These are phyloP conservation scores for Perca fluviatilis DNA, from an alignment of 2,113 vertebrate species.

Conservation along the genomic window DNA sequence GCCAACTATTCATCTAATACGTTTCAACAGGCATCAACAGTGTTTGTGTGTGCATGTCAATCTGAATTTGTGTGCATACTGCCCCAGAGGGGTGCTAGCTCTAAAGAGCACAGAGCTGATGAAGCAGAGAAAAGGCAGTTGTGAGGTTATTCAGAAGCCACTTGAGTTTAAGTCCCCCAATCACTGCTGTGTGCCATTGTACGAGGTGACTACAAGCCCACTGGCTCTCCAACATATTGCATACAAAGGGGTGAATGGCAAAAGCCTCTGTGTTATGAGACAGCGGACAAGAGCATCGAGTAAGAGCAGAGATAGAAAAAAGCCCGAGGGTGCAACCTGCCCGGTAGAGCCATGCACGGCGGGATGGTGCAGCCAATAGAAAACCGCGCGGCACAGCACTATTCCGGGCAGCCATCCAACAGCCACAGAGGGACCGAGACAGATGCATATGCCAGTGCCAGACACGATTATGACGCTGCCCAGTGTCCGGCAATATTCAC, in stretches of 20 bases:
- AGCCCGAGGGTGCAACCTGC: slow-evolving; percentile 54
- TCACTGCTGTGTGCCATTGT: slow-evolving; percentile 43
- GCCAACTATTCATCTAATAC: slow-evolving; percentile 28
- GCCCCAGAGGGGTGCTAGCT: slow-evolving; percentile 61
- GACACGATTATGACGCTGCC: slow-evolving; percentile 87
- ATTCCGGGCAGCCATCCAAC: slow-evolving; percentile 88
- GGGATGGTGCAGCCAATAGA: slow-evolving; percentile 77
- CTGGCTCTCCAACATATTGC: slow-evolving; percentile 44
- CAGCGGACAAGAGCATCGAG: slow-evolving; percentile 63
- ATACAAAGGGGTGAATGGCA: slow-evolving; percentile 56
- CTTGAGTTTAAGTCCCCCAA: slow-evolving; percentile 48
- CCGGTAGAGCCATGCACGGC: slow-evolving; percentile 65
- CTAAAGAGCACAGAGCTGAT: slow-evolving; percentile 53
- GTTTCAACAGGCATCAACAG: slow-evolving; percentile 17
- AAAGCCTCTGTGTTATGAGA: slow-evolving; percentile 59
- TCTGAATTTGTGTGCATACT: slow-evolving; percentile 70
- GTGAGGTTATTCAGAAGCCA: slow-evolving; percentile 68
- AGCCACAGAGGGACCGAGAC: slow-evolving; percentile 85
- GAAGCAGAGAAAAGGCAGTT: slow-evolving; percentile 74
- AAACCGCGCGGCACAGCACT: slow-evolving; percentile 81
- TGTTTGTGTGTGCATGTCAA: slow-evolving; percentile 31
- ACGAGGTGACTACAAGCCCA: slow-evolving; percentile 41
- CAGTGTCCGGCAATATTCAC: slow-evolving; percentile 71
- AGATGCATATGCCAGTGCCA: slow-evolving; percentile 86
- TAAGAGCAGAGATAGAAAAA: slow-evolving; percentile 54